Evolutionary conservation across 1,140 invertebrate species (phyloP).

Genomic region (Pogonus chalceus): DNA sequence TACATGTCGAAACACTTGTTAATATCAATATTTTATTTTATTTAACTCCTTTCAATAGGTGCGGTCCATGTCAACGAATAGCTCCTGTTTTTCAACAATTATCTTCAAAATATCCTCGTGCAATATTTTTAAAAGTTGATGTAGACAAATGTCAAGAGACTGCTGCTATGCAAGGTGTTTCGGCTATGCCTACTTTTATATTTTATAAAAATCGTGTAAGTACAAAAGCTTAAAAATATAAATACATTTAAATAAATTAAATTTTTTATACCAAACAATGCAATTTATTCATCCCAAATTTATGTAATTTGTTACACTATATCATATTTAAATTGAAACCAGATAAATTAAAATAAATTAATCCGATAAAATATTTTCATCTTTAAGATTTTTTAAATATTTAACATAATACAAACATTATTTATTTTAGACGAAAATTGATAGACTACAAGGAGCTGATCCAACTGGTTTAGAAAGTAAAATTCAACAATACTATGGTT

Average conservation of each 20-base stretch:
- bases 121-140: slow-evolving; percentile 91
- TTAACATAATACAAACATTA: slow-evolving; percentile 8
- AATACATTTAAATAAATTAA: no score
- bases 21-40: slow-evolving; percentile 11
- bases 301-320: no score
- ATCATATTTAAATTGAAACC: no score
- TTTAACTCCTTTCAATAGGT: slow-evolving; percentile 50
- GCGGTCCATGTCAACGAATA: slow-evolving; percentile 89
- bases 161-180: slow-evolving; percentile 74
- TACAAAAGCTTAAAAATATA: no score
- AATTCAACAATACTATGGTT: slow-evolving; percentile 78
- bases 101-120: slow-evolving; percentile 74
- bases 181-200: slow-evolving; percentile 96
- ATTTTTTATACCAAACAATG: no score
- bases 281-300: background rate
- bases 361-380: no score
- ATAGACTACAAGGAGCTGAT: slow-evolving; percentile 77
- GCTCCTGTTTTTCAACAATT: slow-evolving; percentile 83
- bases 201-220: slow-evolving; percentile 79
- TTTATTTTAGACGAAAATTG: slow-evolving; percentile 57
- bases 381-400: no score
- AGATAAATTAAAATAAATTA: no score
- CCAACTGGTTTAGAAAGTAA: slow-evolving; percentile 70
- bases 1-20: background rate
- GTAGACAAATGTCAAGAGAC: slow-evolving; percentile 82